Base-by-base conservation (phyloP, 2,113 vertebrate species). In the Dromaius novaehollandiae region DNA sequence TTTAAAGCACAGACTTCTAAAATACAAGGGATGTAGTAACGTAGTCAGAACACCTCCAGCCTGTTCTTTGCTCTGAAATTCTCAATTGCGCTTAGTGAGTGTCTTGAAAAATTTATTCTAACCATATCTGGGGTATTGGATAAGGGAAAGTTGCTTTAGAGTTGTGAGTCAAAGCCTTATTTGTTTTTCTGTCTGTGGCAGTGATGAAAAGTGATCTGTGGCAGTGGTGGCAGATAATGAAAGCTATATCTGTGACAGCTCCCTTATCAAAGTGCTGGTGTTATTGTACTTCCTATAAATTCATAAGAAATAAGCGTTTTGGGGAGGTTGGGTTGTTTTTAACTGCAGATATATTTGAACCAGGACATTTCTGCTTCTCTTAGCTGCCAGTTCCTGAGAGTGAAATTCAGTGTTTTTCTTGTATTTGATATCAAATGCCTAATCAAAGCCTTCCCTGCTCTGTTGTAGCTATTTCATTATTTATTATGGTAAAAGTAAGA, bases 401-500 rank as follows among this genome's bases (percentile, higher is more conserved):
- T 64, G 58, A 73, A 70, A 63, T 73, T 87, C 44, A 55, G n/a
- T 96, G 78, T 89, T 96, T 95, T 85, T 80, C 81, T 95, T 93
- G 77, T 85, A 70, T 63, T 58, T 89, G 93, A 53, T 88, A 86
- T 88, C 85, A 95, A 97, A 97, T 75, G 38, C 60, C 55, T 96
- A 91, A 96, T 88, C 91, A 92, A 88, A 95, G 92, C 77, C 36
- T 95, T 70, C 87, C 46, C 75, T 85, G 78, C 86, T 88, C 84
- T 77, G 78, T 77, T 91, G 81, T 55, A 81, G 88, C 85, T 90
- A 50, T 94, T 87, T 91, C 79, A 58, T 93, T 96, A 90, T 96
- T 97, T 93, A 85, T 89, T 91, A 84, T 73, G 36, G 42, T 86
- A 88, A 88, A 95, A 94, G 46, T 75, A 94, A 56, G 76, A 94